phyloP scores from a whole-genome alignment of 2,888 invertebrate genomes.

The Apamea sordens region DNA sequence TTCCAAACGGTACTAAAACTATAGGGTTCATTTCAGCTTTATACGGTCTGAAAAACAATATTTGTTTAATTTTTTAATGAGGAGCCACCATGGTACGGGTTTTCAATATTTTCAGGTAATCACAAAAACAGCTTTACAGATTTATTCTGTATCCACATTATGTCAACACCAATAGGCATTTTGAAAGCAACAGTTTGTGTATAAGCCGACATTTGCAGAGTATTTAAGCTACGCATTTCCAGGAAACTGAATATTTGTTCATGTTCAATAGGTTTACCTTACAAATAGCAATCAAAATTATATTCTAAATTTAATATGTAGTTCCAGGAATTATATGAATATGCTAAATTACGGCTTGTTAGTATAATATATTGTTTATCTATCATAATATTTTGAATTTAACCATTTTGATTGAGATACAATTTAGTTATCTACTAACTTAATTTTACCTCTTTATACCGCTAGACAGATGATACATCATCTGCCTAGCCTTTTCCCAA shows the following conservation, averaged over 20 bases:
- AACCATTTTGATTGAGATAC: not conserved
- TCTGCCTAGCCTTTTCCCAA: too few relatives aligned
- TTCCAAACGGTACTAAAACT: too few relatives aligned
- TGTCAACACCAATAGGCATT: not conserved
- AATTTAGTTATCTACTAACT: not conserved
- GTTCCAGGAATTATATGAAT: conserved; percentile 2
- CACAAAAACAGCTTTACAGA: not conserved
- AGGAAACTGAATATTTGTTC: conserved; percentile 8
- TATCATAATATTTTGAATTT: not conserved
- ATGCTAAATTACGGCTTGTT: not conserved
- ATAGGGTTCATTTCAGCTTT: too few relatives aligned
- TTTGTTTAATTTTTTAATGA: not conserved
- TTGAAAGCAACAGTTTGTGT: conserved; percentile 8
- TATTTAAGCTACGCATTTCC: conserved; percentile 12
- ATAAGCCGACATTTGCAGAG: conserved; percentile 6
- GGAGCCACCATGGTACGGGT: not conserved
- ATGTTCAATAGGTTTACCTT: conserved; percentile 3
- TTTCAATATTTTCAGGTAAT: not conserved
- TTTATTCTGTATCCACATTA: conserved; percentile 9
- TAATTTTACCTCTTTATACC: too few relatives aligned
- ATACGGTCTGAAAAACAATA: not conserved
- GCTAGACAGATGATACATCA: too few relatives aligned
- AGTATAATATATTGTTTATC: not conserved
- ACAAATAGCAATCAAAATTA: conserved; percentile 9
- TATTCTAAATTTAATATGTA: not conserved